phyloP scores from a whole-genome alignment of 2,888 invertebrate genomes.

The Leucozona laternaria region DNA sequence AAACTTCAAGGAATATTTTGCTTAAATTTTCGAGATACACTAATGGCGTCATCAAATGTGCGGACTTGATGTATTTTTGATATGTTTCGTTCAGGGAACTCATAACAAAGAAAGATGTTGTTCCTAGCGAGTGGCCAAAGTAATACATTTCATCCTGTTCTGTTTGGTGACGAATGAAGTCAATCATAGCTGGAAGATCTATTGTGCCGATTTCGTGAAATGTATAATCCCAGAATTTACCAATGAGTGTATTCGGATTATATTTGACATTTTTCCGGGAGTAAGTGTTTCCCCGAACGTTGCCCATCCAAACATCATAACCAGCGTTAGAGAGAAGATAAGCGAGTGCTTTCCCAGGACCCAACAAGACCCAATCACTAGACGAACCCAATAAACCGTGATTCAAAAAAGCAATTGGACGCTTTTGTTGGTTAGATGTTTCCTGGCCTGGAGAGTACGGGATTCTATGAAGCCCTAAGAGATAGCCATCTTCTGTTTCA shows the following conservation, averaged over 20 bases:
- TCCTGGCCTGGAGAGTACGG: conserved; percentile 77
- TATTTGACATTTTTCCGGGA: conserved; percentile 78
- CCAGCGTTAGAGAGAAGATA: conserved; percentile 79
- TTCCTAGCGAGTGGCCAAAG: conserved; percentile 80
- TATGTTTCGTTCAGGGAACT: conserved; percentile 49
- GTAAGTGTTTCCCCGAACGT: conserved; percentile 80
- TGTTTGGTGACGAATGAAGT: conserved; percentile 84
- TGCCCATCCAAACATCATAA: conserved; percentile 81
- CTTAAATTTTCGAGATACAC: conserved; percentile 71
- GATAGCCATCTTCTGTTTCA: conserved; percentile 10
- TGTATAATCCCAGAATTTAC: conserved; percentile 83
- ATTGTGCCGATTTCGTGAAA: conserved; percentile 93
- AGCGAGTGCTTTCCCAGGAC: conserved; percentile 77
- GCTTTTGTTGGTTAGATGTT: not conserved
- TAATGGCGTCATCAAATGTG: not conserved
- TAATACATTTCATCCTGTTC: not conserved
- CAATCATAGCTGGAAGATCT: conserved; percentile 92
- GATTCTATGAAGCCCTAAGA: conserved; percentile 79
- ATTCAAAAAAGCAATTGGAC: conserved; percentile 78
- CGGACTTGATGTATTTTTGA: not conserved
- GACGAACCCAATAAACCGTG: conserved; percentile 80
- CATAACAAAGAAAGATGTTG: conserved; percentile 78
- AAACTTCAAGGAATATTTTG: conserved; percentile 84
- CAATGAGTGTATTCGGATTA: conserved; percentile 73
- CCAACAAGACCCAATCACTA: conserved; percentile 79